Conservation (phyloP, 2,888 invertebrate species). For the Copidosoma aretas region DNA sequence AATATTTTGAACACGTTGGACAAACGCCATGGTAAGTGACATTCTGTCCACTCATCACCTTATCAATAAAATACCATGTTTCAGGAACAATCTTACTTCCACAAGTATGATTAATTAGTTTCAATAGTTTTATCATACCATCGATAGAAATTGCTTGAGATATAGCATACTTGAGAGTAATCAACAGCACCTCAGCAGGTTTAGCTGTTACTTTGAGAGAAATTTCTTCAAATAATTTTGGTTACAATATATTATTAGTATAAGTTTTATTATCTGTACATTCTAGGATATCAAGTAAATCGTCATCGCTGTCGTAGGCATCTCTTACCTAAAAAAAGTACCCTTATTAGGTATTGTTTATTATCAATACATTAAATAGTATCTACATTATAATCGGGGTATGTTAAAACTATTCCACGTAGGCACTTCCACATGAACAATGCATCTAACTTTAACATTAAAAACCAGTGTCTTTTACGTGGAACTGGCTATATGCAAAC, state of each 20-base stretch:
- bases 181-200: constrained; percentile 14
- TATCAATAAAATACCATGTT: background rate
- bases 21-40: background rate
- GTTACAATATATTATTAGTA: background rate
- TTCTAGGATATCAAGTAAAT: constrained; percentile 1
- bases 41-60: background rate
- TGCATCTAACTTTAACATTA: too few relatives aligned
- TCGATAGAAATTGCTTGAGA: constrained; percentile 7
- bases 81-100: background rate
- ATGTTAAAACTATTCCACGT: too few relatives aligned
- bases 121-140: background rate
- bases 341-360: too few relatives aligned
- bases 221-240: background rate
- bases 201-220: background rate
- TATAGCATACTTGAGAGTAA: constrained; percentile 12
- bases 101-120: constrained; percentile 11
- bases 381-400: too few relatives aligned
- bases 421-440: too few relatives aligned
- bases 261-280: background rate
- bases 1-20: background rate
- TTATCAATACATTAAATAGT: too few relatives aligned
- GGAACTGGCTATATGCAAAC: too few relatives aligned
- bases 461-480: too few relatives aligned
- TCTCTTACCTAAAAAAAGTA: background rate
- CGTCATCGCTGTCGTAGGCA: constrained; percentile 4